Percentiles rank a stretch among this genome's conserved stretches.
These are phyloP conservation scores for Leptosomus discolor DNA, from an alignment of 2,113 vertebrate genomes.

Conservation along the genomic window DNA sequence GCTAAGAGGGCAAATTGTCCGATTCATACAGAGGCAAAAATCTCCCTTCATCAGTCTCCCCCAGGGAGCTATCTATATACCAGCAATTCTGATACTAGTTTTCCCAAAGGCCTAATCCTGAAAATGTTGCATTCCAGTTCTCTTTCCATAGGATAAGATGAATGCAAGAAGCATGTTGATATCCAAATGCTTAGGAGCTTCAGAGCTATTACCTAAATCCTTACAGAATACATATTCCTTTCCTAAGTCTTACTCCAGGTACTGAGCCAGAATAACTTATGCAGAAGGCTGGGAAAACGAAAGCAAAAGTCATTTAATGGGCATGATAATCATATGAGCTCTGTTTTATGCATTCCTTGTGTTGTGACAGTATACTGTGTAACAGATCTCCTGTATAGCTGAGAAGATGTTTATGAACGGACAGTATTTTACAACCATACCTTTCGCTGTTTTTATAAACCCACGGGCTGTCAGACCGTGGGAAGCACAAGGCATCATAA, in stretches of 20 bases:
- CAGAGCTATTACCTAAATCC: neutral
- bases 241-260: neutral
- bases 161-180: neutral
- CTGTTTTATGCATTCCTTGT: accelerated
- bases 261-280: neutral
- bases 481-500: neutral
- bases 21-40: neutral
- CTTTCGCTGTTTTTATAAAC: neutral
- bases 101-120: neutral
- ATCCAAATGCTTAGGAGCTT: neutral
- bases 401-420: neutral
- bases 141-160: neutral
- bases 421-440: neutral
- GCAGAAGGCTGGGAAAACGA: neutral
- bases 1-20: neutral
- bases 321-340: neutral
- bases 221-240: neutral
- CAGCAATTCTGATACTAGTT: neutral
- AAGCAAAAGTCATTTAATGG: neutral
- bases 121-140: neutral
- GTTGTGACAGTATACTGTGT: neutral
- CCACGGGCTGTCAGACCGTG: neutral
- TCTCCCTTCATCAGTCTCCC: neutral
- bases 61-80: neutral
- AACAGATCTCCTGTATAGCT: neutral